These are phyloP conservation scores for Sebastes hubbsi DNA, from an alignment of 2,797 vertebrate genomes.

Conservation along the genomic window DNA sequence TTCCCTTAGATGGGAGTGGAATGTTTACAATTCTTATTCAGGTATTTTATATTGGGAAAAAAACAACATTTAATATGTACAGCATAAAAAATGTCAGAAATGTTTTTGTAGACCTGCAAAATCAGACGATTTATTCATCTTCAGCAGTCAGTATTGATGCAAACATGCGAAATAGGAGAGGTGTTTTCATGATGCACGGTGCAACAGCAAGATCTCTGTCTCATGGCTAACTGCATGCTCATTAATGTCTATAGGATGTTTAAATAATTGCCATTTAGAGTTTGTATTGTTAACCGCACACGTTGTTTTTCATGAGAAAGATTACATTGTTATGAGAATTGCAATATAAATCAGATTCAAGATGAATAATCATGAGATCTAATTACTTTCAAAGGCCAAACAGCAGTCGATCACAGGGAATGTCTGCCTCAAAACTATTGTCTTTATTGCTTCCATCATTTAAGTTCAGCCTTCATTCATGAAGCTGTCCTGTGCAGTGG, in stretches of 20 bases:
- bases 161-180: neutral
- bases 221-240: neutral
- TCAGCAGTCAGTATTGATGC: neutral
- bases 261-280: conserved; percentile 1
- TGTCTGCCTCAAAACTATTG: conserved; percentile 1
- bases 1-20: neutral
- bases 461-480: neutral
- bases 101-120: neutral
- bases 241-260: conserved; percentile 1
- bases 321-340: conserved; percentile 9
- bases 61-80: neutral
- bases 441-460: conserved; percentile 4
- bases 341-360: conserved; percentile 27
- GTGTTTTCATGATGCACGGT: neutral
- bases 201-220: conserved; percentile 2
- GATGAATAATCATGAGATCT: conserved; percentile 32
- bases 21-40: neutral
- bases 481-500: neutral
- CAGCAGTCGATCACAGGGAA: neutral
- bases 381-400: conserved; percentile 31
- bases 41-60: neutral
- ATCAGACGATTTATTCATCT: neutral
- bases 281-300: conserved; percentile 1
- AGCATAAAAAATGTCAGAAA: neutral
- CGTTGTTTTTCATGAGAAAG: conserved; percentile 19